phyloP scores from a whole-genome alignment of 1,140 invertebrate species.

The Asbolus verrucosus region DNA sequence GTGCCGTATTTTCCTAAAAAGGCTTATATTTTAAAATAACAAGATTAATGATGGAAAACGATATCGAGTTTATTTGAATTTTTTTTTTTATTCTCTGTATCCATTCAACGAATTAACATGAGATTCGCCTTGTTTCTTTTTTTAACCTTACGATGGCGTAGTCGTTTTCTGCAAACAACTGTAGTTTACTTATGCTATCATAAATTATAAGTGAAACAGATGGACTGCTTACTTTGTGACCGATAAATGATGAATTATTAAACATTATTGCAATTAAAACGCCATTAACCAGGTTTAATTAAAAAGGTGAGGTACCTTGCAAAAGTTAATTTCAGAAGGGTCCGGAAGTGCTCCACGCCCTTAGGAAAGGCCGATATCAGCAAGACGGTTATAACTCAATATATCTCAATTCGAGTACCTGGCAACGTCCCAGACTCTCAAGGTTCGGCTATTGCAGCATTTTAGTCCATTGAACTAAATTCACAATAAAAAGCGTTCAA shows the following conservation, averaged over 20 bases:
- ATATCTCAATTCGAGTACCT: conserved; percentile 44
- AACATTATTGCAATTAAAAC: conserved; percentile 35
- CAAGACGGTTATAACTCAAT: conserved; percentile 43
- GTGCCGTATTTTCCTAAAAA: too few species aligned
- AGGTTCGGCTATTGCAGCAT: conserved; percentile 32
- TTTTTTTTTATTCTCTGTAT: too few species aligned
- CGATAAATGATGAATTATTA: conserved; percentile 29
- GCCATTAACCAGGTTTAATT: conserved; percentile 36
- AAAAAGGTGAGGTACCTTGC: conserved; percentile 21
- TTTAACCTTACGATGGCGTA: too few species aligned
- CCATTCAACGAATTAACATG: too few species aligned
- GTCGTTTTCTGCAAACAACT: neutral
- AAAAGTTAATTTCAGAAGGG: conserved; percentile 38
- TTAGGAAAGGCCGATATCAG: conserved; percentile 38
- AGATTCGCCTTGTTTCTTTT: too few species aligned
- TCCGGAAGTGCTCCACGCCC: conserved; percentile 32
- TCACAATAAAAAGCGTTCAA: conserved; percentile 28
- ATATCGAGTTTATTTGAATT: too few species aligned
- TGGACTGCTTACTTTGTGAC: conserved; percentile 9
- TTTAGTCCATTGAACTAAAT: conserved; percentile 20
- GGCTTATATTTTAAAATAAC: too few species aligned
- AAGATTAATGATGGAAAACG: too few species aligned
- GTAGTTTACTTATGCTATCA: conserved; percentile 20
- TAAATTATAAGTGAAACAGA: conserved; percentile 35
- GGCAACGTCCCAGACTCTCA: conserved; percentile 42